These are phyloP conservation scores for Drosophila pseudotakahashii DNA, from an alignment of 2,888 invertebrate genomes.

Conservation along the genomic window DNA sequence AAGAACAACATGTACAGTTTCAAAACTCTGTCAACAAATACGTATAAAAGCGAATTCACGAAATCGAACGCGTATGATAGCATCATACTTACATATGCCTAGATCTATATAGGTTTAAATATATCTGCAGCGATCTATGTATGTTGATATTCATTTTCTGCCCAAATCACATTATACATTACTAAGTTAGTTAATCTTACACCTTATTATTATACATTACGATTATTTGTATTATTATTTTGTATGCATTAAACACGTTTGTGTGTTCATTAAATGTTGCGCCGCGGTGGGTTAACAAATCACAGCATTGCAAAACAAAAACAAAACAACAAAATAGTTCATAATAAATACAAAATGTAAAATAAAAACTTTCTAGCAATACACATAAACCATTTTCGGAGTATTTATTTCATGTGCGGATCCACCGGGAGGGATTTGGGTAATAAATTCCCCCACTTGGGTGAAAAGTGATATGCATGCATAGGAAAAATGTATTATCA, in stretches of 20 bases:
- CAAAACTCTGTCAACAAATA: slow-evolving; percentile 54
- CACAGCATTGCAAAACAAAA: slow-evolving; percentile 59
- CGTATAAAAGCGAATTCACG: slow-evolving; percentile 25
- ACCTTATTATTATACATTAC: slow-evolving; percentile 51
- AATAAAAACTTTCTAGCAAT: slow-evolving; percentile 72
- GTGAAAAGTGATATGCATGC: too few relatives aligned
- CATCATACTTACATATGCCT: slow-evolving; percentile 21
- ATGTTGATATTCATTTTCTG: slow-evolving; percentile 60
- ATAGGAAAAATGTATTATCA: too few relatives aligned
- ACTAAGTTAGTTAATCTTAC: slow-evolving; percentile 64
- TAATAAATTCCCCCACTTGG: too few relatives aligned
- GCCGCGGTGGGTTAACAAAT: slow-evolving; percentile 60
- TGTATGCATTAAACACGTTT: slow-evolving; percentile 64
- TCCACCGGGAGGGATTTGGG: too few relatives aligned
- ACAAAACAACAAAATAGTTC: slow-evolving; percentile 51
- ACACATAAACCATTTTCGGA: slow-evolving; percentile 55
- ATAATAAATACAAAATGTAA: slow-evolving; percentile 72
- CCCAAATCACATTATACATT: slow-evolving; percentile 68
- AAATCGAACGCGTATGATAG: slow-evolving; percentile 28
- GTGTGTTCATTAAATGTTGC: slow-evolving; percentile 71
- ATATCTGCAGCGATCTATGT: slow-evolving; percentile 25
- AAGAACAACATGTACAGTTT: slow-evolving; percentile 62
- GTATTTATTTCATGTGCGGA: slow-evolving; percentile 47
- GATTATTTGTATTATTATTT: slow-evolving; percentile 75
- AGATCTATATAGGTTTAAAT: slow-evolving; percentile 28